phyloP scores from a whole-genome alignment of 1,140 invertebrate species.

The Mesaphorura yosii region DNA sequence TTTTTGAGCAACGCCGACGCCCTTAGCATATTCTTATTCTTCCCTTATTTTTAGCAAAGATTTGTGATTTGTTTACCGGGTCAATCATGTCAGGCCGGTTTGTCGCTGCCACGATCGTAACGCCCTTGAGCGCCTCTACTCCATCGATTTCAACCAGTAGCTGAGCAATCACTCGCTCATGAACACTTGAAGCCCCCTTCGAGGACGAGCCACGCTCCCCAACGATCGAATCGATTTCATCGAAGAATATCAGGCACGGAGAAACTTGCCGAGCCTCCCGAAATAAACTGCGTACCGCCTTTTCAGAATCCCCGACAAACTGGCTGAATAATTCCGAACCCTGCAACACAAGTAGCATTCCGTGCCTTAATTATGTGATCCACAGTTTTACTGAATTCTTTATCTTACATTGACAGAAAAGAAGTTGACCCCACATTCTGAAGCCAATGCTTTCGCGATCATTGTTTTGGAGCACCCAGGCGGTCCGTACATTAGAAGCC shows the following conservation, averaged over 20 bases:
- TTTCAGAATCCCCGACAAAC: slow-evolving; percentile 96
- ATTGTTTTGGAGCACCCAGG: slow-evolving; percentile 96
- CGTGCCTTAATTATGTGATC: slow-evolving; percentile 18
- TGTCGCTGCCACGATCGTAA: slow-evolving; percentile 87
- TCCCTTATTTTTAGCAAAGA: too few species aligned
- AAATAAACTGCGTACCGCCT: slow-evolving; percentile 81
- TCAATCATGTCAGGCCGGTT: slow-evolving; percentile 89
- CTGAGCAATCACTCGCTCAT: slow-evolving; percentile 74
- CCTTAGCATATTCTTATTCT: too few species aligned
- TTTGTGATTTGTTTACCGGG: too few species aligned
- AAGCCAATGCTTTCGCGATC: slow-evolving; percentile 87
- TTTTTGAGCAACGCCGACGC: background rate
- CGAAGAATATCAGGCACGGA: slow-evolving; percentile 92
- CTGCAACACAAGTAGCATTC: slow-evolving; percentile 33
- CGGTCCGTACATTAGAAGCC: slow-evolving; percentile 91
- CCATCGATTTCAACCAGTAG: slow-evolving; percentile 82
- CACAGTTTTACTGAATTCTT: background rate
- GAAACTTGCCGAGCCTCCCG: slow-evolving; percentile 80
- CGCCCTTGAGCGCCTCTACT: slow-evolving; percentile 66
- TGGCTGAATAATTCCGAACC: slow-evolving; percentile 87
- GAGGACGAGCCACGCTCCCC: slow-evolving; percentile 52
- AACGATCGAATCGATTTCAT: slow-evolving; percentile 92
- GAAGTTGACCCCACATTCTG: slow-evolving; percentile 87
- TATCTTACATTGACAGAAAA: slow-evolving; percentile 64
- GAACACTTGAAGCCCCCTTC: slow-evolving; percentile 48